Base-by-base conservation (phyloP, 2,113 vertebrate species). In the Saimiri boliviensis region DNA sequence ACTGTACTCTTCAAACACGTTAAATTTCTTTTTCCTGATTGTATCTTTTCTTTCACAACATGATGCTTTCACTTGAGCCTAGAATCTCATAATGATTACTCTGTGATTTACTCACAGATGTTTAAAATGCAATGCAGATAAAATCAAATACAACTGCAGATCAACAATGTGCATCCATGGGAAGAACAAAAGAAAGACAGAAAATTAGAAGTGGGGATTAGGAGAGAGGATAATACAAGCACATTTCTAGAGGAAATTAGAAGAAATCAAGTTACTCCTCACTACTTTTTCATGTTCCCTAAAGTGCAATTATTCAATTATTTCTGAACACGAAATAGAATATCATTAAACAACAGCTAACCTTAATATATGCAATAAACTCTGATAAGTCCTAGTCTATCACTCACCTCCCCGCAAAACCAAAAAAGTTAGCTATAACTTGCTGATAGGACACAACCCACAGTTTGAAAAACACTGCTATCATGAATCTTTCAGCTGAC, bases 61-160 rank as follows among this genome's bases (percentile, higher is more conserved):
- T 5, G 17, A 32, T 47, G 32, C 9, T 40, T 89, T 93, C 37
- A 89, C 35, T 60, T 76, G 21, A 94, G 5, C 37, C 77, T 42
- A 84, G 93, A 81, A 70, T 68, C 27, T 94, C 30, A 49, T 76
- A 37, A 85, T 20, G 35, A 93, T 58, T 66, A 80, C n/a, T 93
- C n/a, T 74, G 19, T 86, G 32, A 96, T 87, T 81, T 82, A 90
- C 12, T 94, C 14, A 80, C 79, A 95, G 63, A 93, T 76, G 70
- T 47, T 91, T 84, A 94, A 77, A 95, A 86, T 52, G 89, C 6
- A 83, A 45, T 66, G 27, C 10, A 91, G 20, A 35, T 82, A 8
- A 90, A 92, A 73, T 58, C 56, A 89, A 86, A 95, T 11, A 63
- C 30, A 76, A 35, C 6, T 74, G 17, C 13, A 93, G 42, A 81